These are phyloP conservation scores for Argyresthia goedartella DNA, from an alignment of 2,888 invertebrate genomes.

Conservation along the genomic window DNA sequence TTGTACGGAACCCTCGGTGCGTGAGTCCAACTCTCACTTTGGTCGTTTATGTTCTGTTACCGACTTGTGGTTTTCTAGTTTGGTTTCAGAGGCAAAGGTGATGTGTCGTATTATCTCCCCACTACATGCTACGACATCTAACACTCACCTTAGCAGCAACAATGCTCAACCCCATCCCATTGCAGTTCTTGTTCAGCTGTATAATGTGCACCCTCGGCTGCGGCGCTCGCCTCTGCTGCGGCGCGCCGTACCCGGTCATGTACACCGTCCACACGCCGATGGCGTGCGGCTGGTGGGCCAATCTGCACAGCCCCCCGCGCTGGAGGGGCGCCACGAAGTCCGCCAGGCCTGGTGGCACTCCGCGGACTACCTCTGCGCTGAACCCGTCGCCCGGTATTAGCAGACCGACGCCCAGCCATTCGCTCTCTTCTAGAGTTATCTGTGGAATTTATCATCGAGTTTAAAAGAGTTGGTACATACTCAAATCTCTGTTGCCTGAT, in stretches of 20 bases:
- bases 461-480: too few relatives aligned
- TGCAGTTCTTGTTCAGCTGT: constrained; percentile 92
- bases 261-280: constrained; percentile 97
- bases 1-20: too few relatives aligned
- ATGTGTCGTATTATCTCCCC: too few relatives aligned
- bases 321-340: constrained; percentile 89
- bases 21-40: too few relatives aligned
- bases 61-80: too few relatives aligned
- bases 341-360: constrained; percentile 92
- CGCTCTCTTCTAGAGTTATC: constrained; percentile 91
- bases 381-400: constrained; percentile 97
- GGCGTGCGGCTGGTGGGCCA: constrained; percentile 92
- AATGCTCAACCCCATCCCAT: constrained; percentile 98
- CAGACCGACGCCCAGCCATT: constrained; percentile 89
- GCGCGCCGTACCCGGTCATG: constrained; percentile 77
- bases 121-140: too few relatives aligned
- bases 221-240: constrained; percentile 72
- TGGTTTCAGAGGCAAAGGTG: too few relatives aligned
- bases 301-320: constrained; percentile 87
- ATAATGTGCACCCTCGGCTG: constrained; percentile 87
- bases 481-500: too few relatives aligned
- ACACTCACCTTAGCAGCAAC: constrained; percentile 91
- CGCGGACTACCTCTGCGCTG: constrained; percentile 95
- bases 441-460: constrained; percentile 11
- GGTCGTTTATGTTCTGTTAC: too few relatives aligned